Evolutionary conservation across 2,113 vertebrate genomes (phyloP), one percentile per base, ranked within the genome.

Genomic region (Suricata suricatta): DNA sequence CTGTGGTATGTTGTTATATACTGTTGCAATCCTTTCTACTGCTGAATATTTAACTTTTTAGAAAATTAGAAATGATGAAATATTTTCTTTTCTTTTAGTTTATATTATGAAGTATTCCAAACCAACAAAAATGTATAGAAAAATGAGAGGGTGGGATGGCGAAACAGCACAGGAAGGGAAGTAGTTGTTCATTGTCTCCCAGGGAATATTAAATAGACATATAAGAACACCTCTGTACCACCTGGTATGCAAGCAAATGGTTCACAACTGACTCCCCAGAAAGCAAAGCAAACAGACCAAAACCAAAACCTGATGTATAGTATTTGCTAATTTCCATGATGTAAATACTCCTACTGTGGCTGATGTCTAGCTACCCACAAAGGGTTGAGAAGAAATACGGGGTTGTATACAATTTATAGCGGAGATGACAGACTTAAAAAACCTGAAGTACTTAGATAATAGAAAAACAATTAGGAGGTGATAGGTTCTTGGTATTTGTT

Each of bases 401-500:
- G 38, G 31, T 69, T 81, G 35, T 33, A 69, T 3, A 84, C 5
- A 60, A 83, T 68, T 95, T 79, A 66, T 29, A 93, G 29, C 44
- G 74, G 52, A 29, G 47, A 44, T 3, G 47, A 63, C 63, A 66
- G 33, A 66, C 38, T 25, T 72, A 85, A 90, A 77, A 44, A 77
- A 81, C 13, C 74, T 93, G 25, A 23, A 88, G 29, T 76, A 15
- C 63, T 63, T 33, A 95, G 23, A 63, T 52, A 68, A 74, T 54
- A 88, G 13, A 38, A 81, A 90, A 93, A 60, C n/a, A 80, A 90
- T 83, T 80, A 86, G 35, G 79, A 97, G 81, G 27, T 47, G 25
- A 64, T 96, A 63, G 81, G 21, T 60, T 88, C 93, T 95, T 44
- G 92, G 50, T 90, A 90, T 89, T 77, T 77, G 81, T 92, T 89